Evolutionary conservation across 2,113 vertebrate species (phyloP).

Genomic region (Motacilla alba): DNA sequence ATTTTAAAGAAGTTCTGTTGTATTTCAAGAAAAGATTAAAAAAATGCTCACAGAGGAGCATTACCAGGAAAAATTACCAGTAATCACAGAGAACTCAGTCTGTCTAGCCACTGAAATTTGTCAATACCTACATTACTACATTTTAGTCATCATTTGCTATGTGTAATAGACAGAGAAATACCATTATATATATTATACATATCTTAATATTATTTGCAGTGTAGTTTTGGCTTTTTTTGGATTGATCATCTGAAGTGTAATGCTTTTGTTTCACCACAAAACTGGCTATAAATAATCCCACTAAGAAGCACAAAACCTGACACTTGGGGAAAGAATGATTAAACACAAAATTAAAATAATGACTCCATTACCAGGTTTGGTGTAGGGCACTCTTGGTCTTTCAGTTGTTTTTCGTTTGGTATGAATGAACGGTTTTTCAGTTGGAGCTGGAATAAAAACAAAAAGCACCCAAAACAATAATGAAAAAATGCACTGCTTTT

Average conservation of each 20-base stretch:
- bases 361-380: constrained; percentile 67
- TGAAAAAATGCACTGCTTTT: not conserved
- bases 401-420: constrained; percentile 65
- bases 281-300: not conserved
- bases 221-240: not conserved
- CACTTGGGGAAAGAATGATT: not conserved
- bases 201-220: not conserved
- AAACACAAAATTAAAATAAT: not conserved
- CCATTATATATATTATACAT: not conserved
- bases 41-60: not conserved
- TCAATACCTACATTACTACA: not conserved
- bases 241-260: not conserved
- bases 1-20: not conserved
- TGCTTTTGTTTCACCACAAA: not conserved
- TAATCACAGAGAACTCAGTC: not conserved
- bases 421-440: constrained; percentile 55
- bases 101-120: not conserved
- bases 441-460: constrained; percentile 69
- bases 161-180: not conserved
- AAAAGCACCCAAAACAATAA: not conserved
- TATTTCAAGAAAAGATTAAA: not conserved
- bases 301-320: not conserved
- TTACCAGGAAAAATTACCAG: not conserved
- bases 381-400: constrained; percentile 57
- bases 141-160: not conserved